phyloP scores from a whole-genome alignment of 2,113 vertebrate species.

The Cottus gobio region DNA sequence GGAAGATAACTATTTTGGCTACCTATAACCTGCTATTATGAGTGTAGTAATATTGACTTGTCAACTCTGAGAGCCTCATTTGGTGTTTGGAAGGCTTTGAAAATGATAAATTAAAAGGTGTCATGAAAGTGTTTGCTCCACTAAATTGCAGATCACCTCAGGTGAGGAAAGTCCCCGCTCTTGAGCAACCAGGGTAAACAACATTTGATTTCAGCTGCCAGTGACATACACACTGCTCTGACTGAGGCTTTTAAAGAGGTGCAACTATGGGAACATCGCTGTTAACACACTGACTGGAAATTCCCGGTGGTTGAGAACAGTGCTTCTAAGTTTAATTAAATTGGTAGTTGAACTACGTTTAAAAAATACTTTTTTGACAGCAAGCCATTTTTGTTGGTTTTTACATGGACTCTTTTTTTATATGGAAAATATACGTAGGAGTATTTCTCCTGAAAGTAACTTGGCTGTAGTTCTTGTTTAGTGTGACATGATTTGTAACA shows the following conservation, averaged over 20 bases:
- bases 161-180: slow-evolving; percentile 74
- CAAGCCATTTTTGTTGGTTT: too few species aligned
- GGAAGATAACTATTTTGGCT: not conserved
- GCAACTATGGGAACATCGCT: slow-evolving; percentile 22
- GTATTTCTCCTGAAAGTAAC: not conserved
- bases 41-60: slow-evolving; percentile 21
- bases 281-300: slow-evolving; percentile 42
- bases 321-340: slow-evolving; percentile 4
- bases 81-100: slow-evolving; percentile 50
- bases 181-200: slow-evolving; percentile 42
- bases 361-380: not conserved
- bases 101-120: slow-evolving; percentile 55
- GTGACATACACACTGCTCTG: slow-evolving; percentile 45
- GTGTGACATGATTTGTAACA: not conserved
- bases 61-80: slow-evolving; percentile 18
- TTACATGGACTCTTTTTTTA: not conserved
- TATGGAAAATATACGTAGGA: not conserved
- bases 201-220: slow-evolving; percentile 55
- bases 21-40: slow-evolving; percentile 34
- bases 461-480: not conserved
- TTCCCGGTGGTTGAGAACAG: slow-evolving; percentile 19
- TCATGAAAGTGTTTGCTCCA: slow-evolving; percentile 17
- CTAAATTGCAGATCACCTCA: slow-evolving; percentile 52
- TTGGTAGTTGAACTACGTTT: not conserved
- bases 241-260: slow-evolving; percentile 15